phyloP scores from a whole-genome alignment of 2,888 invertebrate genomes.

The Philonicus albiceps region DNA sequence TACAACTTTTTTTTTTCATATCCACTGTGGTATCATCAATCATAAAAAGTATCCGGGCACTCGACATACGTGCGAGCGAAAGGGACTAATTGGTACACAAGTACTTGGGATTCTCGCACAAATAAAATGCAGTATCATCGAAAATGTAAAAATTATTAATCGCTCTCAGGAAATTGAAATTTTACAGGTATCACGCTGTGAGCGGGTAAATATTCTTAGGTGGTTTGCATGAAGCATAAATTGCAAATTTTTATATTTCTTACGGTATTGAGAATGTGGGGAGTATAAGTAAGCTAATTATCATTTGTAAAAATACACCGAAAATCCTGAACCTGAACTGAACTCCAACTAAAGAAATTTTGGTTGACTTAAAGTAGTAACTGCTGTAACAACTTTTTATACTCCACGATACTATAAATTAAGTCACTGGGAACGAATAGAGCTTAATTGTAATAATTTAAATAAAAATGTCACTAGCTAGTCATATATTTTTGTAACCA shows the following conservation, averaged over 20 bases:
- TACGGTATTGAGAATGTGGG: neutral
- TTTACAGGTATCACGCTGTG: neutral
- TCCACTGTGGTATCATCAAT: neutral
- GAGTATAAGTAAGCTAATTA: no score
- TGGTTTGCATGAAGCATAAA: neutral
- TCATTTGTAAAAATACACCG: no score
- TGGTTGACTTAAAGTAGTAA: no score
- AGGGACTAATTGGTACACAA: neutral
- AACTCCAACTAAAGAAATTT: no score
- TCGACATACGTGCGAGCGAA: neutral
- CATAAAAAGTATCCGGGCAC: neutral
- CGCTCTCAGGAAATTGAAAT: neutral
- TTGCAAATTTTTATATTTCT: neutral
- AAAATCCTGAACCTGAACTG: no score
- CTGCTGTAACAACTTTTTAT: no score
- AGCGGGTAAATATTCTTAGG: neutral
- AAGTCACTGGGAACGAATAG: no score
- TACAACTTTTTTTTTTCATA: neutral
- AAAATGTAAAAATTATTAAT: neutral
- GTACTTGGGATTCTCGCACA: neutral
- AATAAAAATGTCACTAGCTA: no score
- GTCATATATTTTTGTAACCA: no score
- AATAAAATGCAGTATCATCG: neutral
- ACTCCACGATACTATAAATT: no score
- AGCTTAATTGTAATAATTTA: no score